Percentiles rank a stretch among this genome's conserved stretches.
phyloP scores from a whole-genome alignment of 2,113 vertebrate species.

The Abramis brama region DNA sequence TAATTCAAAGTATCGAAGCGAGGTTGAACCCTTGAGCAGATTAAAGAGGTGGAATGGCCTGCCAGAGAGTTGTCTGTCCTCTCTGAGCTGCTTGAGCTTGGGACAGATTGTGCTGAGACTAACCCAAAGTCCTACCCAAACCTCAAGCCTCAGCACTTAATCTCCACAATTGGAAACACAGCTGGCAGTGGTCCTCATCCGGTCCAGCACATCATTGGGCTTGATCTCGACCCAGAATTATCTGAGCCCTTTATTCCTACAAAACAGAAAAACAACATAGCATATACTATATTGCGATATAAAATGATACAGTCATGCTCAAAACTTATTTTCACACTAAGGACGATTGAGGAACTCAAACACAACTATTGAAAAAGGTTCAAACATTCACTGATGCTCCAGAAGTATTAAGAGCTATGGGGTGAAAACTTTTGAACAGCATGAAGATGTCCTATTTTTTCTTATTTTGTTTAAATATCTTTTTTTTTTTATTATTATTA shows the following conservation, averaged over 20 bases:
- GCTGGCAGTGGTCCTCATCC: not conserved
- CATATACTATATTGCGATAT: not conserved
- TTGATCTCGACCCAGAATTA: not conserved
- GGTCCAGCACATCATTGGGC: not conserved
- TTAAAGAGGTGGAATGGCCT: not conserved
- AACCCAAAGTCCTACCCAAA: constrained; percentile 12
- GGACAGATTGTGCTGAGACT: not conserved
- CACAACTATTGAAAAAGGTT: no score
- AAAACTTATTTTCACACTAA: no score
- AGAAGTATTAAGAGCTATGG: no score
- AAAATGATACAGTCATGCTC: no score
- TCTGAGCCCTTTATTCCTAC: not conserved
- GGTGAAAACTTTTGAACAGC: no score
- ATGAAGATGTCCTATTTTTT: no score
- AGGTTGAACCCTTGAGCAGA: constrained; percentile 30
- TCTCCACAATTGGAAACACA: constrained; percentile 18
- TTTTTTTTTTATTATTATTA: no score
- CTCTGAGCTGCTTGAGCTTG: constrained; percentile 22
- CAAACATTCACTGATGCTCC: no score
- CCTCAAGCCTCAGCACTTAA: constrained; percentile 12
- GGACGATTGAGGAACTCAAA: no score
- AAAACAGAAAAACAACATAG: not conserved
- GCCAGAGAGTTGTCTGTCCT: not conserved
- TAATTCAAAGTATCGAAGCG: not conserved
- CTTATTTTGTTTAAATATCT: no score